These are phyloP conservation scores for Hydrozoanthus tunicans DNA, from an alignment of 64 coral and sea anemone genomes.

Conservation along the genomic window DNA sequence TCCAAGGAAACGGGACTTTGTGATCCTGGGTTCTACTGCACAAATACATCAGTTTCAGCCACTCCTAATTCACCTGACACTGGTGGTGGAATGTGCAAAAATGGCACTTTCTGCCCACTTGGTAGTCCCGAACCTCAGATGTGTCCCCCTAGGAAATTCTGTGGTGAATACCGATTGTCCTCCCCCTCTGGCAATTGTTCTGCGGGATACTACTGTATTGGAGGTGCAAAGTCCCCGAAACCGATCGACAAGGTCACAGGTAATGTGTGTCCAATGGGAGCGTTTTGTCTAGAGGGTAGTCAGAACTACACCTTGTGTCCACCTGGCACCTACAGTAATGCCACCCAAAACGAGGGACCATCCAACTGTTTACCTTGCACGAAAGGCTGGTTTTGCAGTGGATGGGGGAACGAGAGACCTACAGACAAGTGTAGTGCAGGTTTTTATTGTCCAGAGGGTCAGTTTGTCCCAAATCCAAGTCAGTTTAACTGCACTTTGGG, in stretches of 20 bases:
- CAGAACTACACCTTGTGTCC: constrained; percentile 70
- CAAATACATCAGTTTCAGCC: constrained; percentile 73
- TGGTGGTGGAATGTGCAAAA: constrained; percentile 82
- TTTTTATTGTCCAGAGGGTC: constrained; percentile 88
- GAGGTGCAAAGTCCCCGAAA: constrained; percentile 55
- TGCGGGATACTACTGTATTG: constrained; percentile 83
- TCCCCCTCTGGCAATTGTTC: constrained; percentile 74
- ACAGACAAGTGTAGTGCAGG: constrained; percentile 78
- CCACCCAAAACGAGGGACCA: constrained; percentile 67
- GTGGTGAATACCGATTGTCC: constrained; percentile 51
- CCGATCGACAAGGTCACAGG: constrained; percentile 80
- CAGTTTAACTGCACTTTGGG: constrained; percentile 74
- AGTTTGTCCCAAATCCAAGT: constrained; percentile 69
- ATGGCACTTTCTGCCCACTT: constrained; percentile 78
- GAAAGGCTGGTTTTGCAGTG: constrained; percentile 76
- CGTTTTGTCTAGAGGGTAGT: constrained; percentile 79
- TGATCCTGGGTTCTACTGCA: constrained; percentile 87
- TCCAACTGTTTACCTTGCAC: constrained; percentile 79
- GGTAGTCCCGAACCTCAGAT: constrained; percentile 67
- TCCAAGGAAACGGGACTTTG: constrained; percentile 71
- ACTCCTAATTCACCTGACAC: constrained; percentile 46
- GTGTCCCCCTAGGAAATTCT: constrained; percentile 71
- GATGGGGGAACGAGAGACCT: constrained; percentile 68
- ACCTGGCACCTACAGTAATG: constrained; percentile 86
- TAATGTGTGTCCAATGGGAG: constrained; percentile 79